Percentiles rank a stretch among this genome's conserved stretches.
Conservation (phyloP, 2,797 vertebrate species). For the Brotogeris chrysoptera region DNA sequence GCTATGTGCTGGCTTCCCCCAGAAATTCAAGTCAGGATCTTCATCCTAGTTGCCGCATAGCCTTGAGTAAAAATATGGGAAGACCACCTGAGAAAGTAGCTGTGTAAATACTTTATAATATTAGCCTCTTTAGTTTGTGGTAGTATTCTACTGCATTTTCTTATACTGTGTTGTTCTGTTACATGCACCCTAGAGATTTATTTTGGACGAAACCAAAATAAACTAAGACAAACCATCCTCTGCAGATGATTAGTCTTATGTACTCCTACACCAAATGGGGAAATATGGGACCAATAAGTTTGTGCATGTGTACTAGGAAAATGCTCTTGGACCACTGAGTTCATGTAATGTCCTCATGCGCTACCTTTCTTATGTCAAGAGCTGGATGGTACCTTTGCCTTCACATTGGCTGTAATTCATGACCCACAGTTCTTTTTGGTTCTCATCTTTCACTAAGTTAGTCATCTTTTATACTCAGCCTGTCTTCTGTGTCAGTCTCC, state of each 20-base stretch:
- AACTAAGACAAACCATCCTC: neutral
- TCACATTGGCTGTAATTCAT: neutral
- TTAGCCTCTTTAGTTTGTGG: neutral
- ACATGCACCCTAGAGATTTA: neutral
- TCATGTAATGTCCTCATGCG: fast-evolving
- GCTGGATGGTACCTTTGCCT: neutral
- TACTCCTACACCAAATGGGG: neutral
- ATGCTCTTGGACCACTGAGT: neutral
- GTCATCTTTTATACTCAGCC: neutral
- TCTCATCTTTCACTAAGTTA: neutral
- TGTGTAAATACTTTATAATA: neutral
- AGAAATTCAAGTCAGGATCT: neutral
- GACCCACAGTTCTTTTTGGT: neutral
- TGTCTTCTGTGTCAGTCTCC: neutral
- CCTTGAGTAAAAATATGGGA: neutral
- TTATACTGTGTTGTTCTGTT: neutral
- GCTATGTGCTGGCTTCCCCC: neutral
- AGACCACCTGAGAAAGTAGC: neutral
- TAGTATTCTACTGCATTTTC: neutral
- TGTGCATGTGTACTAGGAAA: neutral
- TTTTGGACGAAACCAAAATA: neutral
- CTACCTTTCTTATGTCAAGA: neutral
- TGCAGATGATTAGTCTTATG: neutral
- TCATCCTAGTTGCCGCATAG: neutral
- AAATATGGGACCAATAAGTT: neutral